A percentile compares a stretch with the other conserved stretches of the same genome.
Evolutionary conservation across 2,797 vertebrate genomes (phyloP).

Genomic region (Sphaeramia orbicularis): DNA sequence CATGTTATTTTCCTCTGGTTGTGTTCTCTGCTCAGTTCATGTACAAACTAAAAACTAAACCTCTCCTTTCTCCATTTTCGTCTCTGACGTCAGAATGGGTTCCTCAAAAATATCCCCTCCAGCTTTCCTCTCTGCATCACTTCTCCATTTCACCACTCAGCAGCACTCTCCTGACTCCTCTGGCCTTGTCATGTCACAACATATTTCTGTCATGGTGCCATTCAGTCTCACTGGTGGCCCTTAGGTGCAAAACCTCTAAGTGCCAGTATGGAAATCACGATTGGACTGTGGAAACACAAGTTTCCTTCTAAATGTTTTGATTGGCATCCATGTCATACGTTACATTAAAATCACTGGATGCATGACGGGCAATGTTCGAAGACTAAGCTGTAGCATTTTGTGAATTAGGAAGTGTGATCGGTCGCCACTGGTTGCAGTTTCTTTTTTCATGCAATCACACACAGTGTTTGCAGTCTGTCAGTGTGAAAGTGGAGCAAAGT

Average conservation of each 20-base stretch:
- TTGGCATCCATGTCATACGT: not conserved
- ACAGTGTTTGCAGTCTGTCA: constrained; percentile 38
- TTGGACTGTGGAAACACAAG: constrained; percentile 5
- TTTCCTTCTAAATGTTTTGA: constrained; percentile 7
- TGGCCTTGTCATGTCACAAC: constrained; percentile 56
- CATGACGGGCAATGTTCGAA: not conserved
- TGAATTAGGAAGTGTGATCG: constrained; percentile 68
- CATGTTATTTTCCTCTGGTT: constrained; percentile 1
- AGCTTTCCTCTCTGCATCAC: constrained; percentile 59
- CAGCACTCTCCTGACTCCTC: constrained; percentile 41
- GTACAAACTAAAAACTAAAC: constrained; percentile 17
- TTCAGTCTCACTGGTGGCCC: constrained; percentile 50
- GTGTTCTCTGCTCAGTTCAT: constrained; percentile 5
- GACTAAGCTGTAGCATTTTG: constrained; percentile 10
- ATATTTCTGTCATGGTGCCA: constrained; percentile 50
- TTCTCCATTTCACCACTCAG: constrained; percentile 74
- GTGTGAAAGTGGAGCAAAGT: constrained; percentile 70
- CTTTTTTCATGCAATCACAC: constrained; percentile 40
- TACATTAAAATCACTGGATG: not conserved
- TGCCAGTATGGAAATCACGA: constrained; percentile 13
- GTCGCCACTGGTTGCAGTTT: constrained; percentile 49
- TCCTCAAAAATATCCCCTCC: constrained; percentile 74
- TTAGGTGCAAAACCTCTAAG: constrained; percentile 47
- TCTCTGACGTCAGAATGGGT: constrained; percentile 63
- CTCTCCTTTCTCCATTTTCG: constrained; percentile 25